phyloP scores from a whole-genome alignment of 2,113 vertebrate species.

The Nycticryphes semicollaris region DNA sequence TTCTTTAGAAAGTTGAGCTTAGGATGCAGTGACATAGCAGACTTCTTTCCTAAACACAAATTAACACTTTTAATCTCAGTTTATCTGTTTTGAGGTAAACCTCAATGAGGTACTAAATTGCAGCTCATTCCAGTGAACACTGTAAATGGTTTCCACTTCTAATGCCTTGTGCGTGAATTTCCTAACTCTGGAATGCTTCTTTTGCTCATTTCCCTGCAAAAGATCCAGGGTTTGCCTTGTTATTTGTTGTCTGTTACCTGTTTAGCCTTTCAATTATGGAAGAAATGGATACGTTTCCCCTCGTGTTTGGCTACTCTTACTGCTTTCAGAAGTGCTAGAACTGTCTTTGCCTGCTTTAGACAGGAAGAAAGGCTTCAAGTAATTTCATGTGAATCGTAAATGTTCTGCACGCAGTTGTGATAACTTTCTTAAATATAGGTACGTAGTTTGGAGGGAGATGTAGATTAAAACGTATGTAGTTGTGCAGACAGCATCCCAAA shows the following conservation, averaged over 20 bases:
- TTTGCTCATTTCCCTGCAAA: background rate
- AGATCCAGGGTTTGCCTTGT: background rate
- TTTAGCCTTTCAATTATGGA: background rate
- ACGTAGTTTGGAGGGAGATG: background rate
- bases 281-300: background rate
- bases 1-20: background rate
- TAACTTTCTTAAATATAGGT: background rate
- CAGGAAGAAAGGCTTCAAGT: background rate
- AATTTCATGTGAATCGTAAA: rapidly evolving
- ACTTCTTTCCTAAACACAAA: background rate
- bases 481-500: background rate
- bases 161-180: background rate
- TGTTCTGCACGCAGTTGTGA: rapidly evolving
- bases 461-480: background rate
- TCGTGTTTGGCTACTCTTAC: background rate
- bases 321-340: background rate
- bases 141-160: background rate
- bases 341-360: background rate
- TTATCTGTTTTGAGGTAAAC: background rate
- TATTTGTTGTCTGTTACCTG: background rate
- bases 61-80: background rate
- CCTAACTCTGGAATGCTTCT: background rate
- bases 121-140: background rate
- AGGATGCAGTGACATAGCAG: background rate
- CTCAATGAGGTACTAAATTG: background rate